Evolutionary conservation across 1,140 invertebrate genomes (phyloP), one percentile per base, ranked within the genome.

Genomic region (Drosophila persimilis): DNA sequence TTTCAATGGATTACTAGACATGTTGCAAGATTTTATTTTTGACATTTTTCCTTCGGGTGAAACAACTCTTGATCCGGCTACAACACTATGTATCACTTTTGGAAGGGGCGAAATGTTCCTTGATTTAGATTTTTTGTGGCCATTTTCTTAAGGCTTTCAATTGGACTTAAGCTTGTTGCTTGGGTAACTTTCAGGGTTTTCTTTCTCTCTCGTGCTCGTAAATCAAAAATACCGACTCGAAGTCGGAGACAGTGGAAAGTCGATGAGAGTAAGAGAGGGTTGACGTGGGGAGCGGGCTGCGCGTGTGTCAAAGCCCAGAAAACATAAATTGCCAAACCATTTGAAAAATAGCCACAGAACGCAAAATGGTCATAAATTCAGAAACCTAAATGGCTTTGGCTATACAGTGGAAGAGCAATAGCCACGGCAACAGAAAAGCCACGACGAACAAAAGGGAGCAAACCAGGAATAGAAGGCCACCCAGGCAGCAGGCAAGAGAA

Each of bases 341-440:
- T 78, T 61, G 26, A 61, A 47, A 73, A 77, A 29, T 20, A 73
- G 67, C 65, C 81, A 51, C 81, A 81, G 86, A 85, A 85, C 81
- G 69, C 73, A 72, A 85, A 85, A 85, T 81, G 81, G 77, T 59
- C 73, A 85, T 85, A 85, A 86, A 85, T 88, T 85, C 74, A 70
- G 74, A 81, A 86, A 66, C 73, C 70, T 77, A 81, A 77, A 81
- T 81, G 70, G 73, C 77, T 81, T 69, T 81, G 77, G 61, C 24
- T 26, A 26, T 26, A 80, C 66, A 60, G 45, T 41, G 29, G 3
- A 8, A 8, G 7, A 31, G 7, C 24, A 26, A 5, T 4, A 31
- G 29, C 5, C 4, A 44, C 35, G 6, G 8, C 53, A 55, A 39
- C 11, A 39, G 46, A 61, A 56, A 70, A 72, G 48, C 48, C 69